Percentiles rank a stretch among this genome's conserved stretches.
Evolutionary conservation across 2,888 invertebrate genomes (phyloP).

Genomic region (Cybosia mesomella): DNA sequence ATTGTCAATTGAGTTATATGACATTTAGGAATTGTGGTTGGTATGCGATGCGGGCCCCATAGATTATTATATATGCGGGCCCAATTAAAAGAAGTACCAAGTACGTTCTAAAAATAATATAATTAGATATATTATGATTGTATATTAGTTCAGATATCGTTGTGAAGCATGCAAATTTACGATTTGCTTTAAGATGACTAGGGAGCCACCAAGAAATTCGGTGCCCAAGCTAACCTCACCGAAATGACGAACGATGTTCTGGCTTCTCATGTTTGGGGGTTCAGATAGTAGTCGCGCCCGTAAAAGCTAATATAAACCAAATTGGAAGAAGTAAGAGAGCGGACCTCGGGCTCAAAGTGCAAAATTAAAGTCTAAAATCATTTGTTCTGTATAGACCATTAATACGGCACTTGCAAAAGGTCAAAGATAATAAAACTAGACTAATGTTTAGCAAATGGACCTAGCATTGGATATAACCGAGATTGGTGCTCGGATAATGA

Average conservation of each 20-base stretch:
- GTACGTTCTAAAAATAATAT: slow-evolving; percentile 1
- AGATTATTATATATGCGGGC: no score
- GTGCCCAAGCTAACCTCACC: not conserved
- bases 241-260: not conserved
- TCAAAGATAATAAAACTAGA: no score
- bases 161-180: not conserved
- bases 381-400: no score
- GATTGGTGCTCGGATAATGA: no score
- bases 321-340: no score
- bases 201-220: not conserved
- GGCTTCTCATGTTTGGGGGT: not conserved
- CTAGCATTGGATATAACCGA: no score
- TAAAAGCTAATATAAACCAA: no score
- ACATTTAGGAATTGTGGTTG: slow-evolving; percentile 38
- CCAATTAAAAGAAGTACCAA: slow-evolving; percentile 14
- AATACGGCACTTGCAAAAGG: no score
- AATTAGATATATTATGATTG: slow-evolving; percentile 8
- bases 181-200: not conserved
- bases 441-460: no score
- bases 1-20: slow-evolving; percentile 48
- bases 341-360: no score
- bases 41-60: slow-evolving; percentile 39
- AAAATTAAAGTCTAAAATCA: no score
- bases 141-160: not conserved
- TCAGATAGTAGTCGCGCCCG: no score